These are phyloP conservation scores for Adineta ricciae DNA, from an alignment of 2,888 invertebrate species.

Conservation along the genomic window DNA sequence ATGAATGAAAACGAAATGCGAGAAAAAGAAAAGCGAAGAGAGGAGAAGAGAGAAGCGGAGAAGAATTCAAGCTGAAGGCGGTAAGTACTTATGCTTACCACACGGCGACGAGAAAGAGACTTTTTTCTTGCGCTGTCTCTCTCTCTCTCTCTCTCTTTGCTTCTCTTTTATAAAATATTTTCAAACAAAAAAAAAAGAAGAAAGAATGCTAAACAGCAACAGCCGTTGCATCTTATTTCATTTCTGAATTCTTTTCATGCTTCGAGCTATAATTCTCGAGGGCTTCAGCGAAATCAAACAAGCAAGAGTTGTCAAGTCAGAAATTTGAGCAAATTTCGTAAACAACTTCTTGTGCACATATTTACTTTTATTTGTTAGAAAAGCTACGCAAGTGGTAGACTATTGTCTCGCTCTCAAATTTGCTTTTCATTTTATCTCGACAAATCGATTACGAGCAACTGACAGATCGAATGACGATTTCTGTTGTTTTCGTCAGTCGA, in stretches of 20 bases:
- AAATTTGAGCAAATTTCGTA: conserved; percentile 15
- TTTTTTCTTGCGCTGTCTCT: neutral
- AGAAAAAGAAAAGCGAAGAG: neutral
- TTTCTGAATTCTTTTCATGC: neutral
- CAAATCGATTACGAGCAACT: neutral
- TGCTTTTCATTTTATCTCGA: neutral
- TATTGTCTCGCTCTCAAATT: neutral
- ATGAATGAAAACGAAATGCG: neutral
- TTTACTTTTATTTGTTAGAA: neutral
- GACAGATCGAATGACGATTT: neutral
- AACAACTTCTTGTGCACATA: neutral
- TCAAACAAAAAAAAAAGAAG: neutral
- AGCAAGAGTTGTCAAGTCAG: neutral
- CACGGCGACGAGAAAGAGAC: neutral
- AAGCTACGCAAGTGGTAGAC: neutral
- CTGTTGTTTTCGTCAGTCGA: neutral
- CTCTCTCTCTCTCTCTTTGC: neutral
- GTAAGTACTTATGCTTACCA: neutral
- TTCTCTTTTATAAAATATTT: neutral
- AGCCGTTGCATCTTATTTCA: neutral
- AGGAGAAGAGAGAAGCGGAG: neutral
- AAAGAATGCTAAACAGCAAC: conserved; percentile 4
- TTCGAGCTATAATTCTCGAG: neutral
- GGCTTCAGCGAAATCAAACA: neutral
- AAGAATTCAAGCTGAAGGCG: neutral